A percentile compares a stretch with the other conserved stretches of the same genome.
These are phyloP conservation scores for Brachyptera risi DNA, from an alignment of 2,888 invertebrate species.

Conservation along the genomic window DNA sequence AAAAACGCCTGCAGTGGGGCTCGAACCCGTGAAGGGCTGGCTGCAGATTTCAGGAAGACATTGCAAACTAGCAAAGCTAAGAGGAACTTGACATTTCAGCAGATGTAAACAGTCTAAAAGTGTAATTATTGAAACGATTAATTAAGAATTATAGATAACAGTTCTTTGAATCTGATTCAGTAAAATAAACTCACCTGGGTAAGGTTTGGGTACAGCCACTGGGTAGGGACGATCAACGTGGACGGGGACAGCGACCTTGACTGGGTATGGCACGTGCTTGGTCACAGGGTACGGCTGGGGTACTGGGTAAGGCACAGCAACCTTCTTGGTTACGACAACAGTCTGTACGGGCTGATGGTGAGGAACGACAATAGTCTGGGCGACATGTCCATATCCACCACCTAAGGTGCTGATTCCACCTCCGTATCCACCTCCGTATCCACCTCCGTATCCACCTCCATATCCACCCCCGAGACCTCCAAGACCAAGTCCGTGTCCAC, in stretches of 20 bases:
- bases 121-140: too few species aligned
- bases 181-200: too few species aligned
- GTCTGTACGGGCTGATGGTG: constrained; percentile 22
- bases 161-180: too few species aligned
- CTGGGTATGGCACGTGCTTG: constrained; percentile 41
- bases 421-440: constrained; percentile 2
- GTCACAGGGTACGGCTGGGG: constrained; percentile 45
- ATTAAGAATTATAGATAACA: too few species aligned
- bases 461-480: too few species aligned
- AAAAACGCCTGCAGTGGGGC: too few species aligned
- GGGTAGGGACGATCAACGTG: constrained; percentile 67
- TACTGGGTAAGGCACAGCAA: constrained; percentile 31
- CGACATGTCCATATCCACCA: constrained; percentile 47
- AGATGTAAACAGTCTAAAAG: too few species aligned
- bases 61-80: too few species aligned
- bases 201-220: constrained; percentile 45
- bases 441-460: neutral
- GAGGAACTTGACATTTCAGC: too few species aligned
- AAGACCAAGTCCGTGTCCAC: neutral
- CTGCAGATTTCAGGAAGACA: too few species aligned
- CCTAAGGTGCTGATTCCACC: constrained; percentile 47
- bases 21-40: too few species aligned
- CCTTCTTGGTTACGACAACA: constrained; percentile 30
- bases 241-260: constrained; percentile 49
- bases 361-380: constrained; percentile 4